Base-by-base conservation (phyloP, 1,140 invertebrate species). In the Leptopilina clavipes region DNA sequence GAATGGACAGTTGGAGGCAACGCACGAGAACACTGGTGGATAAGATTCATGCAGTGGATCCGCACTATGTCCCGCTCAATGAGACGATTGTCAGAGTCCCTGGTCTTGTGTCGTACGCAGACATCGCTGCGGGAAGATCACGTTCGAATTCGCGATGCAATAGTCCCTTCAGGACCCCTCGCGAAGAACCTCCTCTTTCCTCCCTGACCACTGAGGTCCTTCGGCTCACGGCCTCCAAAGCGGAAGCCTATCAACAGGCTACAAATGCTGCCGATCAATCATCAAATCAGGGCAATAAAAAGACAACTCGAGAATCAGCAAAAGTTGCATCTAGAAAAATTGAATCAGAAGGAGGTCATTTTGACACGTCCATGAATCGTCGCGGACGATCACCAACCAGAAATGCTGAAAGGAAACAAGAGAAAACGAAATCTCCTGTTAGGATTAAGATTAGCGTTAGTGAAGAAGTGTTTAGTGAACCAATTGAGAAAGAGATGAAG, bases 11-110 rank as follows among this genome's bases (percentile, higher is more conserved):
- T 90, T 91, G 90, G 90, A 92, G 90, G 89, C 92, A 92, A 89
- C 92, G 92, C 88, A 93, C 93, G 91, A 93, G 92, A 91, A 91
- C 92, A 86, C 92, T 95, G 90, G 91, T 92, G 85, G 91, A 92
- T 88, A 91, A 93, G 85, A 94, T 95, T 91, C 93, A 93, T 89
- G 91, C 91, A 85, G 89, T 94, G 91, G 95, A 96, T 91, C 94
- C 95, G 83, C 92, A 94, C 92, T 94, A 92, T 92, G 90, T 91
- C 82, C 85, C 84, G 70, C 78, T 80, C 12, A 75, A n/a, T 70
- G 81, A 83, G 40, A 56, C 56, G 65, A 48, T 48, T 22, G 77
- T 73, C 71, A 82, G 79, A 48, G 71, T 71, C 74, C 70, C 70
- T 48, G 91, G 90, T 82, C 83, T 91, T 76, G 79, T 88, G 56